Base-by-base conservation (phyloP, 2,797 vertebrate genomes). In the Girardinus metallicus region DNA sequence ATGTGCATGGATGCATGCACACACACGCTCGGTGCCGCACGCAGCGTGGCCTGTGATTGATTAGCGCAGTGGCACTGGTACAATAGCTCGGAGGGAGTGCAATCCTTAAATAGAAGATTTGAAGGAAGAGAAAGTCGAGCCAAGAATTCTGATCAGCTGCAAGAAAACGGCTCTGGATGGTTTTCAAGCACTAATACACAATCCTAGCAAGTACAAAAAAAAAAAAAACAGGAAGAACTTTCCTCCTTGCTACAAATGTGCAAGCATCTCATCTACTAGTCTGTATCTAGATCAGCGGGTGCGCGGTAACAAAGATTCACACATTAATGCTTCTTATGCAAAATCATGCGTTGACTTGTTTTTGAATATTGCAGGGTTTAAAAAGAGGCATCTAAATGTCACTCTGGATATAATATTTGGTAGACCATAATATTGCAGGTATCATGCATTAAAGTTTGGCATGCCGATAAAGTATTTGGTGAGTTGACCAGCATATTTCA, bases 61-160 rank as follows among this genome's bases (percentile, higher is more conserved):
- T 95, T 95, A 94, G 91, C 90, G 90, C 88, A 89, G 93, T 95
- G 95, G 94, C 95, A 96, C 92, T 92, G 94, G 92, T 92, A 96
- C 94, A 96, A 95, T 96, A 94, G 93, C 88, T 93, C 55, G n/a
- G 89, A 93, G 92, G 90, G 88, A 91, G 88, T 94, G 93, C 88
- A 89, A 93, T 87, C 90, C 93, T 94, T 96, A 96, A 96, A 96
- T 94, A 94, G 92, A 91, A 93, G 87, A 91, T 93, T 93, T 95
- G 83, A 94, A 92, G 89, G 82, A 74, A 90, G 86, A 83, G 77
- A 80, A 84, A 86, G 79, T 78, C 89, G 86, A 95, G 94, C 94
- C 90, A 92, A 94, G 94, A 95, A 96, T 96, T 91, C 91, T 94
- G 91, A 96, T 96, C 88, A 94, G 92, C 87, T 89, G 85, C 82